These are phyloP conservation scores for Haemorhous mexicanus DNA, from an alignment of 2,113 vertebrate species.

Conservation along the genomic window DNA sequence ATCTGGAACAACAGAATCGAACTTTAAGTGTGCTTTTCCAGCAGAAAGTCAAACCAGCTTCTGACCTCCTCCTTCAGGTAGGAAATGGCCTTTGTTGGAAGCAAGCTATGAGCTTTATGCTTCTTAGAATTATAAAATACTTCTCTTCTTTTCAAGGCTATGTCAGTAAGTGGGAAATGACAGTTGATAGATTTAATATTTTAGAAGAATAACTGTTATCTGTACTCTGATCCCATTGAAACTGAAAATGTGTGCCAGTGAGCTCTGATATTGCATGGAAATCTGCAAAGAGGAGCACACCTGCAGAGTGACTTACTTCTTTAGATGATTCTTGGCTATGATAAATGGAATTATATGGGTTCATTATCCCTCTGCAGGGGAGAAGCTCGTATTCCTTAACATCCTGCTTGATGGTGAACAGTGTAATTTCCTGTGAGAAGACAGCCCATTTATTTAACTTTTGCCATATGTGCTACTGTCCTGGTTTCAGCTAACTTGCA, in stretches of 20 bases:
- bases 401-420: constrained; percentile 32
- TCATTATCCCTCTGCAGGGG: constrained; percentile 56
- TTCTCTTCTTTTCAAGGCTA: neutral
- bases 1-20: constrained; percentile 91
- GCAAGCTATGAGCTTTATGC: neutral
- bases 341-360: constrained; percentile 18
- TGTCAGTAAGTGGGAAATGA: neutral
- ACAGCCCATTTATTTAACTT: constrained; percentile 55
- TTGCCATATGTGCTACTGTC: neutral
- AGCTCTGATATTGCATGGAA: neutral
- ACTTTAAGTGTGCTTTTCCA: constrained; percentile 86
- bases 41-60: constrained; percentile 85
- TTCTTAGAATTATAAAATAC: neutral
- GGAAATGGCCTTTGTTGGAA: constrained; percentile 5
- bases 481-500: neutral
- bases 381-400: constrained; percentile 35
- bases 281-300: constrained; percentile 9
- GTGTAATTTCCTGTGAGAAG: constrained; percentile 45
- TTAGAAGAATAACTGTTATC: neutral
- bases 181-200: neutral
- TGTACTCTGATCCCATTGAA: constrained; percentile 1
- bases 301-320: constrained; percentile 27
- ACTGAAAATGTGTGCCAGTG: neutral
- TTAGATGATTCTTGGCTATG: neutral
- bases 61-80: constrained; percentile 90